Evolutionary conservation across 2,888 invertebrate species (phyloP).

Genomic region (Volucella inanis): DNA sequence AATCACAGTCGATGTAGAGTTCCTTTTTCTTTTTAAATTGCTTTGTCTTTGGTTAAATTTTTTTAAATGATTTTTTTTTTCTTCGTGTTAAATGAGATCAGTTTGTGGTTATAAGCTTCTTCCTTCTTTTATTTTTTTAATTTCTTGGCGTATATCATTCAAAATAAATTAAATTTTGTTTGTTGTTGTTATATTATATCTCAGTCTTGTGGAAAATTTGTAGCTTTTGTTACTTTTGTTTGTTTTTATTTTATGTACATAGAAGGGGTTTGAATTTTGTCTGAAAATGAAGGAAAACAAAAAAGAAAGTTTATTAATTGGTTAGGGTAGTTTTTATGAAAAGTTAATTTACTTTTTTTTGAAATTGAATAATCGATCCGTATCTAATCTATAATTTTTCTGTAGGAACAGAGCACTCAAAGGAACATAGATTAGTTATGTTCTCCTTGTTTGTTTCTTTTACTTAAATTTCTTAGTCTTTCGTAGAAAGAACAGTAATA

Average conservation of each 20-base stretch:
- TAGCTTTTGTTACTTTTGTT: slow-evolving; percentile 69
- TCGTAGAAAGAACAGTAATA: no score
- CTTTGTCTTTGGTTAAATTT: slow-evolving; percentile 63
- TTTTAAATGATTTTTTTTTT: slow-evolving; percentile 47
- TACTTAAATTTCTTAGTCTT: no score
- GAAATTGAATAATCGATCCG: no score
- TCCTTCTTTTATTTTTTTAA: slow-evolving; percentile 31
- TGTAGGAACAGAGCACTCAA: no score
- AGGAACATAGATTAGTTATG: no score
- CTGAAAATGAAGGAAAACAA: slow-evolving; percentile 40
- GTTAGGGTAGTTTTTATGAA: no score
- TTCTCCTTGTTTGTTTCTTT: no score
- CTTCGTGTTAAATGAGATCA: slow-evolving; percentile 65
- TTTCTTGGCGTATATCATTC: slow-evolving; percentile 49
- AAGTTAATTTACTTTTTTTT: no score
- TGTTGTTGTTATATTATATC: slow-evolving; percentile 58
- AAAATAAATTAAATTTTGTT: slow-evolving; percentile 54
- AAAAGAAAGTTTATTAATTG: neutral
- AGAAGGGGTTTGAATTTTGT: slow-evolving; percentile 63
- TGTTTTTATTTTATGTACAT: slow-evolving; percentile 68
- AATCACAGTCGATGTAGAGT: slow-evolving; percentile 72
- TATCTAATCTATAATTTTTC: no score
- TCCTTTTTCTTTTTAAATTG: slow-evolving; percentile 33
- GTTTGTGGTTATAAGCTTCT: slow-evolving; percentile 51
- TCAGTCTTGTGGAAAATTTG: slow-evolving; percentile 75